phyloP scores from a whole-genome alignment of 2,113 vertebrate genomes.

The Stigmatopora argus region DNA sequence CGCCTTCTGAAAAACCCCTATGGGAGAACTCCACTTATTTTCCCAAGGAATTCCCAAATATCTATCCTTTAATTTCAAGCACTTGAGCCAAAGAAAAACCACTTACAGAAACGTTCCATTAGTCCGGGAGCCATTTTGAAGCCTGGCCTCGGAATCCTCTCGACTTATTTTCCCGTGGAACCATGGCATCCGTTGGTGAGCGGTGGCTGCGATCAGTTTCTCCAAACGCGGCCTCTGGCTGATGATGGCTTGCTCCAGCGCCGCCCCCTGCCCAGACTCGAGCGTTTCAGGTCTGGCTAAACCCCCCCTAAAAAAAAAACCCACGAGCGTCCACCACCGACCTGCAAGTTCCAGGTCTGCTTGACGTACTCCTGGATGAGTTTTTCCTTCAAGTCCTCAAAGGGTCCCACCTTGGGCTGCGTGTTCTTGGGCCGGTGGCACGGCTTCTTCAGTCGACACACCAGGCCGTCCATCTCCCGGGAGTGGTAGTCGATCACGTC shows the following conservation, averaged over 20 bases:
- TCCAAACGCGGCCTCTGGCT: conserved; percentile 95
- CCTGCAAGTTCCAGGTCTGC: conserved; percentile 90
- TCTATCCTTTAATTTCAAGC: too few species aligned
- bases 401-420: conserved; percentile 87
- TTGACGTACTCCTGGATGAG: conserved; percentile 90
- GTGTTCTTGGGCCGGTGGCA: conserved; percentile 80
- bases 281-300: too few species aligned
- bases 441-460: conserved; percentile 83
- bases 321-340: conserved; percentile 52
- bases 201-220: conserved; percentile 90
- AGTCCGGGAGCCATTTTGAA: conserved; percentile 71
- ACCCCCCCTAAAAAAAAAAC: too few species aligned
- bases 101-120: conserved; percentile 93
- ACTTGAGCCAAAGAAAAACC: neutral
- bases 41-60: too few species aligned
- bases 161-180: conserved; percentile 86
- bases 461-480: conserved; percentile 81
- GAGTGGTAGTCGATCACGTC: conserved; percentile 87
- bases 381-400: conserved; percentile 91
- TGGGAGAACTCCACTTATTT: too few species aligned
- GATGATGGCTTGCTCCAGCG: conserved; percentile 93
- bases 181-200: conserved; percentile 94
- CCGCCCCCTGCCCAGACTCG: conserved; percentile 74
- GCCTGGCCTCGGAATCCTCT: conserved; percentile 78
- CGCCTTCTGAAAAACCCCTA: too few species aligned